Evolutionary conservation across 2,113 vertebrate genomes (phyloP), one percentile per base, ranked within the genome.

Genomic region (Grammomys surdaster): DNA sequence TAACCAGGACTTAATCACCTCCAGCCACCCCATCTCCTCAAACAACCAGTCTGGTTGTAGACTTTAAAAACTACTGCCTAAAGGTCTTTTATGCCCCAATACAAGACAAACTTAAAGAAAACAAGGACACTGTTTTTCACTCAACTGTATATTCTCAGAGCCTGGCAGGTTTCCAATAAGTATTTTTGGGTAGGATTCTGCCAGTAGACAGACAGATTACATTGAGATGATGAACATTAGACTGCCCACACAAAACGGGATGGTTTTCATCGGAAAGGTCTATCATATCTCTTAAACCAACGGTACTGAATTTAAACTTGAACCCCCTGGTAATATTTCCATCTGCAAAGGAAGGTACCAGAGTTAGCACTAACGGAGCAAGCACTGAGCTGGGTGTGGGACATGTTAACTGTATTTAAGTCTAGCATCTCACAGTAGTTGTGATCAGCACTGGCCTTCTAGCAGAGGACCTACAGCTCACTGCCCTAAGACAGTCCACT

Each of bases 1-100:
- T 1, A 17, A 43, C n/a, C 19, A n/a, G 3, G 56, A 46, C 69
- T 33, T 75, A 14, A 67, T 65, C 60, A 43, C 24, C 28, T 85
- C 12, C 31, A 26, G 40, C 48, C 48, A 48, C 8, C 17, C 60
- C 40, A 85, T 33, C 31, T 76, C 67, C 22, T 73, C 54, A 67
- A 12, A 75, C 12, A 58, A 26, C 19, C 31, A 73, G 3, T 22
- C 0, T 58, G 58, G 17, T 0, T 0, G 28, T 48, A 73, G 13
- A 67, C 56, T 51, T 89, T 70, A 70, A 54, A 69, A 58, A 63
- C 20, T 43, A 73, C 40, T 7, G 8, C 12, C 81, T 26, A 16
- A 54, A 33, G 28, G 65, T 2, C 31, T 58, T 93, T 88, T 70
- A 4, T 77, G 54, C 5, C 36, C 40, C 43, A 92, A 1, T 36